Conservation (phyloP, 35 echinoderm and acorn worm species). For the Heliocidaris erythrogramma region DNA sequence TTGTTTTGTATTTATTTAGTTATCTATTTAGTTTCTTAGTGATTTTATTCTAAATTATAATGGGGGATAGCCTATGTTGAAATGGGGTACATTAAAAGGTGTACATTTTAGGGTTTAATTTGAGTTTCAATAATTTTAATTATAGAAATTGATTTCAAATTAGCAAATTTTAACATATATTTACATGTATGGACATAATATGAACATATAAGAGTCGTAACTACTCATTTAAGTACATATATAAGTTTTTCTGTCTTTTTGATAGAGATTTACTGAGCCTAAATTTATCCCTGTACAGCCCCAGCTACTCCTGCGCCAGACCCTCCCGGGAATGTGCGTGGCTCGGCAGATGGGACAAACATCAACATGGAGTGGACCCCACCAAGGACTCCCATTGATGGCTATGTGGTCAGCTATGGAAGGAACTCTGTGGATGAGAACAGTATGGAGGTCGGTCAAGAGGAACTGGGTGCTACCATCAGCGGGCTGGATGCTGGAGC, state of each 20-base stretch:
- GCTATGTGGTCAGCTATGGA: slow-evolving; percentile 17
- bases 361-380: slow-evolving; percentile 6
- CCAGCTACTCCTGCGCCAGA: background rate
- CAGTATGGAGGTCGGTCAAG: background rate
- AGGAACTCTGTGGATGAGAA: slow-evolving; percentile 5
- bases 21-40: too few relatives aligned
- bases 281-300: background rate
- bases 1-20: too few relatives aligned
- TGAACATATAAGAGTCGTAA: background rate
- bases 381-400: background rate
- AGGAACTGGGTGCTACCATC: background rate
- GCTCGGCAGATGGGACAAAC: background rate
- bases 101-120: too few relatives aligned
- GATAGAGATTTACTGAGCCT: too few relatives aligned
- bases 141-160: too few relatives aligned
- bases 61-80: background rate
- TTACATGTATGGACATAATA: too few relatives aligned
- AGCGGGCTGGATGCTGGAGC: background rate
- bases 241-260: too few relatives aligned
- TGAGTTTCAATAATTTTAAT: background rate
- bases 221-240: background rate
- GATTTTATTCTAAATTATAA: too few relatives aligned
- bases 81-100: background rate
- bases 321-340: background rate
- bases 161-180: too few relatives aligned